phyloP scores from a whole-genome alignment of 2,113 vertebrate species.

The Edolisoma coerulescens region DNA sequence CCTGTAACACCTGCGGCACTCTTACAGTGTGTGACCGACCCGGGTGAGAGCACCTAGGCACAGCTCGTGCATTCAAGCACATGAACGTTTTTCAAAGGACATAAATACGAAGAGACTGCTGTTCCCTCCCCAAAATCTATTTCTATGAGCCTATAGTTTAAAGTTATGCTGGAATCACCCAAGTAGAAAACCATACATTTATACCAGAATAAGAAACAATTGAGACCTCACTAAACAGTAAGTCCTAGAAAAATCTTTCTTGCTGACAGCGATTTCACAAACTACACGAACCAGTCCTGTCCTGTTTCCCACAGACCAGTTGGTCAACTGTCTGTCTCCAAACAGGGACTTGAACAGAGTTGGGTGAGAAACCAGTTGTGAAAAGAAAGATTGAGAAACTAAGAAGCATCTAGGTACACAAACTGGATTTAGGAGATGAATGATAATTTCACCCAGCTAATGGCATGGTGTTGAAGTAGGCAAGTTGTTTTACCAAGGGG shows the following conservation, averaged over 20 bases:
- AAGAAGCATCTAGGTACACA: neutral
- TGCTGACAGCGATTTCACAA: neutral
- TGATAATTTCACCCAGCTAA: neutral
- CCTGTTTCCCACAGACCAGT: neutral
- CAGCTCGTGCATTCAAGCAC: rapidly evolving
- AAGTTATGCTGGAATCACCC: neutral
- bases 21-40: rapidly evolving
- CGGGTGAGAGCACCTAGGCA: rapidly evolving
- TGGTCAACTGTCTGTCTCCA: neutral
- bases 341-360: neutral
- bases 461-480: neutral
- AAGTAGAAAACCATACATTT: neutral
- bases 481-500: neutral
- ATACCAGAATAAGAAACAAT: neutral
- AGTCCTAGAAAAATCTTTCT: neutral
- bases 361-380: neutral
- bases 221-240: neutral
- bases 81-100: neutral
- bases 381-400: neutral
- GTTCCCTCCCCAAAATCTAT: rapidly evolving
- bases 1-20: rapidly evolving
- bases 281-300: neutral
- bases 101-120: rapidly evolving
- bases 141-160: neutral
- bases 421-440: rapidly evolving